Evolutionary conservation across 2,888 invertebrate genomes (phyloP), one percentile per base, ranked within the genome.

Genomic region (Nymphalis urticae): DNA sequence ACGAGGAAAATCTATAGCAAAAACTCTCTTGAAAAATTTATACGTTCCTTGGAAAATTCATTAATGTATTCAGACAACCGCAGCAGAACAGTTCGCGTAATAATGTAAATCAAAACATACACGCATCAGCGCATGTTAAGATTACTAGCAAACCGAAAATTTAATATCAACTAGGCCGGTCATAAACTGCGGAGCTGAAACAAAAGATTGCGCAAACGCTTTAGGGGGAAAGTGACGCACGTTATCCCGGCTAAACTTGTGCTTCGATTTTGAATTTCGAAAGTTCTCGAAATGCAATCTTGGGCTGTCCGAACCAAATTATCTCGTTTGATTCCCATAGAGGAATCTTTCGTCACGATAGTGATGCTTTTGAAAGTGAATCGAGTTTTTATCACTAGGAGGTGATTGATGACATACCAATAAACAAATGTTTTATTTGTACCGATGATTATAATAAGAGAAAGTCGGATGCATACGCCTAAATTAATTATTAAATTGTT

Each of bases 161-260:
- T 71, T 60, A 61, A 64, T 67, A 72, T 72, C 58, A 70, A 62
- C 62, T 62, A 63, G 70, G 72, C 64, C 69, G 77, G 72, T 72
- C 75, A 71, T 79, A 80, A 77, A 80, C 75, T 77, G 75, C 76
- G 36, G 72, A 64, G 72, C 66, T 69, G 71, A 75, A 72, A 75
- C 75, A 74, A 76, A 77, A 71, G 61, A 73, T 82, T 81, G 79
- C 79, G 80, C 76, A 81, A 81, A 74, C 77, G 77, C 73, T 62
- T 72, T 72, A 72, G 70, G 77, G 80, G 79, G 83, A 82, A 82
- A 82, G 82, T 81, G 82, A 81, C 79, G 77, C 76, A 75, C 73
- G 76, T 77, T 80, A 78, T 75, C 79, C 78, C 73, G 74, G 66
- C 75, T 75, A 79, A 79, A 81, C 80, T 77, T 79, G 80, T 75